Base-by-base conservation (phyloP, 1,140 invertebrate species). In the Drosophila murphyi region DNA sequence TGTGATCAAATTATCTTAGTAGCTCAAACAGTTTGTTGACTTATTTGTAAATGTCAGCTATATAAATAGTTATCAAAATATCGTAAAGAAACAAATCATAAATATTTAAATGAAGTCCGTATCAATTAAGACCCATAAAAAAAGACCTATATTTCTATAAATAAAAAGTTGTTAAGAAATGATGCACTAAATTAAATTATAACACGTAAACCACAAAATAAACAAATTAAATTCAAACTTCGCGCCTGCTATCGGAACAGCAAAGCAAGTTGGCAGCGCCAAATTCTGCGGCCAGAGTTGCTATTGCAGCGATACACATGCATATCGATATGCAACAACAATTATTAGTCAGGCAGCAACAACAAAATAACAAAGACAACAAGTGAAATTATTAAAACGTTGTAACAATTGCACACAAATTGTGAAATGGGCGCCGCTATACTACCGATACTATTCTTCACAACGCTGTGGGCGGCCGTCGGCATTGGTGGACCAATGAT, bases 401-500 rank as follows among this genome's bases (percentile, higher is more conserved):
- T 45, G 20, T 3, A 1, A 1, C 5, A 51, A 43, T 6, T 57
- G 37, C 29, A 12, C 10, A 60, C 1, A 5, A 43, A 28, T 7
- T 32, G 4, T 2, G 61, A 6, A 3, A 97, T 98, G 97, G 96
- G 96, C 82, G 95, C 95, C 43, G 94, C 95, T 20, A 93, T 94
- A 43, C 82, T 97, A 73, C 96, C 96, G 55, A 93, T 97, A 67
- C 92, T 96, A 31, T 93, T 97, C 86, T 96, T 98, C 77, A 97
- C 97, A 2, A 93, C 94, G 5, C 91, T 98, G 28, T 98, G 97
- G 97, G 96, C 94, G 48, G 94, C 95, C 5, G 95, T 98, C 45
- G 97, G 97, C 63, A 96, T 97, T 76, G 95, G 96, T n/a, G 93
- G 97, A 62, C 97, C 97, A 3, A 95, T 97, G 83, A 94, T 98